A percentile compares a stretch with the other conserved stretches of the same genome.
These are phyloP conservation scores for Gymnocephalus cernua DNA, from an alignment of 2,113 vertebrate genomes.

Conservation along the genomic window DNA sequence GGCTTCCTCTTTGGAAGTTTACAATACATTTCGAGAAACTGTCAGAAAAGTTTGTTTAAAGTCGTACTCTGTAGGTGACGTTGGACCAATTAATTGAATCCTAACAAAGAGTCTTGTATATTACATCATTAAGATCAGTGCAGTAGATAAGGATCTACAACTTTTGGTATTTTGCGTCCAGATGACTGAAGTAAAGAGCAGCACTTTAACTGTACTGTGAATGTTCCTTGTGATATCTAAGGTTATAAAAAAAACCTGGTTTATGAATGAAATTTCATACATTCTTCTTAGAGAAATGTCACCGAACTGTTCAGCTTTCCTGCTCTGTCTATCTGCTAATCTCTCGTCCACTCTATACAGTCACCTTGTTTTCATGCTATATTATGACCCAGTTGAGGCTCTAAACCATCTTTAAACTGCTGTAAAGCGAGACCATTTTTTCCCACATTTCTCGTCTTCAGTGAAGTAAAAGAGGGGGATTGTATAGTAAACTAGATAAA, in stretches of 20 bases:
- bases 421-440: constrained; percentile 18
- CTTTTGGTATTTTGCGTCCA: not conserved
- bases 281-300: not conserved
- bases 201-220: not conserved
- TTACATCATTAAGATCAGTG: not conserved
- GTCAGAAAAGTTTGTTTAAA: not conserved
- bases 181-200: not conserved
- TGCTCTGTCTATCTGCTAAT: constrained; percentile 7
- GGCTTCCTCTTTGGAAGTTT: not conserved
- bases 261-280: constrained; percentile 7
- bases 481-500: constrained; percentile 41
- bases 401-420: constrained; percentile 29
- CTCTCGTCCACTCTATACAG: constrained; percentile 4
- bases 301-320: not conserved
- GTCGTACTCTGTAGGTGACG: not conserved
- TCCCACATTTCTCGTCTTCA: constrained; percentile 16
- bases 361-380: constrained; percentile 20
- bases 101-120: not conserved
- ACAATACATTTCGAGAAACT: not conserved
- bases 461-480: constrained; percentile 21
- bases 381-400: constrained; percentile 19
- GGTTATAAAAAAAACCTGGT: not conserved
- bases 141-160: not conserved
- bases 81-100: not conserved
- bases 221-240: not conserved